Base-by-base conservation (phyloP, 2,888 invertebrate genomes). In the Microctonus aethiopoides region DNA sequence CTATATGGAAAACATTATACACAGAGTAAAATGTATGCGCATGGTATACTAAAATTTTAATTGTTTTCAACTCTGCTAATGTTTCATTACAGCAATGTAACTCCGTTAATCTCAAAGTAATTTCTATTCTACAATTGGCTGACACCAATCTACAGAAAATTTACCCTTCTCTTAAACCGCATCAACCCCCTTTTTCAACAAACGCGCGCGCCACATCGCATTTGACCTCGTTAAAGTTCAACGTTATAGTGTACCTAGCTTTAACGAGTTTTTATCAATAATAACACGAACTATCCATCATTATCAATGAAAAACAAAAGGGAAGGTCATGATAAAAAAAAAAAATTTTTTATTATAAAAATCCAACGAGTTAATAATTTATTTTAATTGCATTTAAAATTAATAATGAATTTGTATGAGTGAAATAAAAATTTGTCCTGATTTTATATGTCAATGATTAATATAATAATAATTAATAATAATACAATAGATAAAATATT, bases 31-130 rank as follows among this genome's bases (percentile, higher is more conserved):
- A n/a, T n/a, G n/a, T n/a, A n/a, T n/a, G 39, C 29, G 24, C 65
- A 56, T 56, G 32, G 61, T 59, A 62, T 70, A 72, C 68, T 68
- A n/a, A 16, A 72, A 63, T 74, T 74, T 74, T 70, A 74, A 74
- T 74, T 74, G 72, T 74, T 72, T 70, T 70, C 59, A 74, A 71
- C 74, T 70, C 56, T 68, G 59, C 61, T 66, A 72, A 72, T 65
- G 69, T 54, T 66, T 72, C 68, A 68, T 68, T 63, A 57, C 63
- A 63, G 39, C 32, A 56, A 36, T 65, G 63, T 68, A 71, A 74
- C 71, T 71, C 62, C 41, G 59, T 71, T 70, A 70, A 74, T 68
- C 67, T 67, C 60, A 54, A 51, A 16, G 62, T 73, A 67, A 57
- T 41, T 56, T 70, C 39, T 34, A 56, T 71, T 32, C 62, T 26